Evolutionary conservation across 2,888 invertebrate genomes (phyloP).

Genomic region (Phragmatobia fuliginosa): DNA sequence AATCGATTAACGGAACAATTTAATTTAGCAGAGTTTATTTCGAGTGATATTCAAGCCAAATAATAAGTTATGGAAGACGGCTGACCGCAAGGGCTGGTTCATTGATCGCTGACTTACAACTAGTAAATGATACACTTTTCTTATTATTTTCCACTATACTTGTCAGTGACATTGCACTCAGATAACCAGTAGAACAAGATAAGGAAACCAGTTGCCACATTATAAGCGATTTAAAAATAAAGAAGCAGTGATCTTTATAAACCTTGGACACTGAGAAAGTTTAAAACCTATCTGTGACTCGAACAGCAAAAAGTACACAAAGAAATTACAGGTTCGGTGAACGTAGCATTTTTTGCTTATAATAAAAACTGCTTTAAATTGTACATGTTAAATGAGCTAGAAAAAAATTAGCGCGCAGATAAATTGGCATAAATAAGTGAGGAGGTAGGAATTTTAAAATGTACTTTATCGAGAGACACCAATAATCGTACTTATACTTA

Average conservation of each 20-base stretch:
- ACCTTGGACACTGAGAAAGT: constrained; percentile 7
- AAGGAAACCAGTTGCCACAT: neutral
- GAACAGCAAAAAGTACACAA: constrained; percentile 15
- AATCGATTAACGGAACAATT: neutral
- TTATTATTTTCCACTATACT: neutral
- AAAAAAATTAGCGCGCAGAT: constrained; percentile 22
- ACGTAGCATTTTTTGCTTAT: constrained; percentile 27
- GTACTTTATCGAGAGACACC: constrained; percentile 23
- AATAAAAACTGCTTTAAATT: constrained; percentile 37
- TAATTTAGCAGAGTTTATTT: neutral
- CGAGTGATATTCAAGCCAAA: neutral
- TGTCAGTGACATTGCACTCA: constrained; percentile 9
- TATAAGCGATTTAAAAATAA: constrained; percentile 8
- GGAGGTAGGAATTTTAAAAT: constrained; percentile 23
- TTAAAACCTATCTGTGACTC: constrained; percentile 20
- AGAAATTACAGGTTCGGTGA: constrained; percentile 23
- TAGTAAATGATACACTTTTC: neutral
- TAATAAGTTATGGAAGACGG: neutral
- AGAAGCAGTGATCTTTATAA: constrained; percentile 5
- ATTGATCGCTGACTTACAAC: constrained; percentile 5
- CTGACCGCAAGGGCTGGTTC: neutral
- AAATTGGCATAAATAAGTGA: constrained; percentile 29
- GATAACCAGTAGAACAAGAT: constrained; percentile 6
- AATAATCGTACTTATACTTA: constrained; percentile 18
- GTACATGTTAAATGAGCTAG: constrained; percentile 18